These are phyloP conservation scores for Gisinianus flammeolus DNA, from an alignment of 2,888 invertebrate species.

Conservation along the genomic window DNA sequence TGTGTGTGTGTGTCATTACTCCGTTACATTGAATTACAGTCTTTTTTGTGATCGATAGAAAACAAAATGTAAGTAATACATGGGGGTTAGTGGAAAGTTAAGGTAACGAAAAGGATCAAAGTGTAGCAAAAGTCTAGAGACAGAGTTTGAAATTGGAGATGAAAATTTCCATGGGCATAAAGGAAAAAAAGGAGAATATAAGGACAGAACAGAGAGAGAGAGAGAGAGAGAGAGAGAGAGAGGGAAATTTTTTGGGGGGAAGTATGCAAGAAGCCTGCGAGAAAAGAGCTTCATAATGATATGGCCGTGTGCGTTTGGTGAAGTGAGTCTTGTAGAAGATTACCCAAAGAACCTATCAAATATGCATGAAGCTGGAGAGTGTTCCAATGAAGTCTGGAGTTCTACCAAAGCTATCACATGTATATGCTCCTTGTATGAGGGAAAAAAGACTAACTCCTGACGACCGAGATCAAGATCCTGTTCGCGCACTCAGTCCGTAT, in stretches of 20 bases:
- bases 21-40: constrained; percentile 35
- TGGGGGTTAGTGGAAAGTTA: constrained; percentile 45
- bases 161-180: constrained; percentile 47
- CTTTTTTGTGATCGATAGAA: constrained; percentile 45
- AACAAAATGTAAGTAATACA: constrained; percentile 40
- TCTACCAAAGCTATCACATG: background rate
- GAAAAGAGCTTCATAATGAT: constrained; percentile 48
- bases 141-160: constrained; percentile 53
- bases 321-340: constrained; percentile 55
- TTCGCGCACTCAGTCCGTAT: constrained; percentile 20
- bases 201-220: no score
- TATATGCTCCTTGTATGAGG: constrained; percentile 1
- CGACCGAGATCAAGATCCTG: constrained; percentile 55
- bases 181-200: constrained; percentile 22
- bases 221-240: no score
- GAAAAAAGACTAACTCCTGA: constrained; percentile 45
- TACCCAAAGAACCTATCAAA: constrained; percentile 59
- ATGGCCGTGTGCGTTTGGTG: constrained; percentile 46
- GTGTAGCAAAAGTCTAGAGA: constrained; percentile 33
- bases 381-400: constrained; percentile 49
- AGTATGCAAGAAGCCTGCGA: constrained; percentile 23
- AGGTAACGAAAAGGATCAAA: constrained; percentile 50
- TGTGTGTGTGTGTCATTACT: constrained; percentile 25
- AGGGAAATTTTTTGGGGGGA: constrained; percentile 27
- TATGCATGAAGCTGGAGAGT: constrained; percentile 56